These are phyloP conservation scores for Oriolus oriolus DNA, from an alignment of 2,113 vertebrate genomes.

Conservation along the genomic window DNA sequence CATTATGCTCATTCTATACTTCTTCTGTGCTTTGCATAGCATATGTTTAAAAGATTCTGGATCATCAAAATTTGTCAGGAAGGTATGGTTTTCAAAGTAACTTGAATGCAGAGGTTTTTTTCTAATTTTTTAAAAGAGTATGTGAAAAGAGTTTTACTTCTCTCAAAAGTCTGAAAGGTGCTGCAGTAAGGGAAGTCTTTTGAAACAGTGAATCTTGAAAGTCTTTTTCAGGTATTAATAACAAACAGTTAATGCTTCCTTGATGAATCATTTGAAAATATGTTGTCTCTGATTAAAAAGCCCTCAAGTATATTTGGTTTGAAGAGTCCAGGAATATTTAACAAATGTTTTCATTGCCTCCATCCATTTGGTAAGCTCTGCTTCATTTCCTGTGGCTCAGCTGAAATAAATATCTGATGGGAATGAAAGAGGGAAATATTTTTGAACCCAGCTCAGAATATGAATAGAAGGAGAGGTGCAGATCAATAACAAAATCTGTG, in stretches of 20 bases:
- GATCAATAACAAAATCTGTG: neutral
- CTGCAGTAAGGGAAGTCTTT: neutral
- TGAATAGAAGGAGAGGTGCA: neutral
- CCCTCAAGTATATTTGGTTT: neutral
- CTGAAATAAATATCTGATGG: constrained; percentile 16
- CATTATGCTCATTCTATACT: neutral
- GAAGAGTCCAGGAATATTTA: neutral
- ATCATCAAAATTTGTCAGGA: neutral
- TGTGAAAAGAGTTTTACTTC: neutral
- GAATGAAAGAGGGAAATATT: neutral
- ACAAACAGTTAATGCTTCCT: neutral
- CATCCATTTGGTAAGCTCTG: neutral
- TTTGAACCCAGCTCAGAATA: neutral
- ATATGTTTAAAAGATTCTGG: neutral
- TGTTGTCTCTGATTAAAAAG: neutral
- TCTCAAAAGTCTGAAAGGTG: neutral
- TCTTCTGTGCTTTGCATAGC: neutral
- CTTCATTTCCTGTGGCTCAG: constrained; percentile 43
- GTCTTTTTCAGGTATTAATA: neutral
- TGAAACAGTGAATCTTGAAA: neutral
- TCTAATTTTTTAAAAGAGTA: neutral
- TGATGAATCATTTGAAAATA: neutral
- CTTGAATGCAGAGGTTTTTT: neutral
- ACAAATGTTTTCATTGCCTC: constrained; percentile 5
- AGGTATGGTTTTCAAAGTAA: neutral